phyloP scores from a whole-genome alignment of 2,888 invertebrate species.

The Philereme vetulata region DNA sequence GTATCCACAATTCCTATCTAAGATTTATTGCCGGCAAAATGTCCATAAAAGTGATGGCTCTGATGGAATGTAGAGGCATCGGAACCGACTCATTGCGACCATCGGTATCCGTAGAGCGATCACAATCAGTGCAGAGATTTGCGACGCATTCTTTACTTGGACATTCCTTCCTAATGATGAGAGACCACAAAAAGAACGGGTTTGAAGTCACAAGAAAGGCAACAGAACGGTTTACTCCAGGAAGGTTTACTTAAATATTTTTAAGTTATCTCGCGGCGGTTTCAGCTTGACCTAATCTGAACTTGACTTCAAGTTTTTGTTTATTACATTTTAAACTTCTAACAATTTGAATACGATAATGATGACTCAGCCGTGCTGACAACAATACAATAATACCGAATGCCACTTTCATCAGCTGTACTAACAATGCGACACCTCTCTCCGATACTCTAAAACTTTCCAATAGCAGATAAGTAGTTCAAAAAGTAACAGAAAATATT shows the following conservation, averaged over 20 bases:
- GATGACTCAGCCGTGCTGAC: not conserved
- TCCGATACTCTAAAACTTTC: slow-evolving; percentile 11
- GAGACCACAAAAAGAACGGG: slow-evolving; percentile 15
- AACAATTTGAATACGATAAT: slow-evolving; percentile 1
- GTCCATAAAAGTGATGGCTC: slow-evolving; percentile 50
- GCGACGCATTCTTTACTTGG: slow-evolving; percentile 45
- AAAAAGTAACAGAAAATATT: not conserved
- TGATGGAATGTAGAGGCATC: slow-evolving; percentile 44
- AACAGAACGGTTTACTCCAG: no score
- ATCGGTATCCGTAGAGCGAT: slow-evolving; percentile 18
- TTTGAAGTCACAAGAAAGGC: not conserved
- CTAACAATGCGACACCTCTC: slow-evolving; percentile 12
- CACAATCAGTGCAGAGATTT: slow-evolving; percentile 39
- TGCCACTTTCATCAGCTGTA: slow-evolving; percentile 11
- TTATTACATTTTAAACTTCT: not conserved
- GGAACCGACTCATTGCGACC: slow-evolving; percentile 37
- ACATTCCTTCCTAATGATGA: slow-evolving; percentile 41
- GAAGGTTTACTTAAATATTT: no score
- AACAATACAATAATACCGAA: slow-evolving; percentile 1
- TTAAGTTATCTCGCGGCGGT: no score
- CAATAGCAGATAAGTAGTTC: not conserved
- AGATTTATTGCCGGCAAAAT: slow-evolving; percentile 41
- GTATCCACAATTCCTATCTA: slow-evolving; percentile 28
- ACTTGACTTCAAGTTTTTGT: not conserved
- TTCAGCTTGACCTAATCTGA: no score